Evolutionary conservation across 2,113 vertebrate species (phyloP), one percentile per base, ranked within the genome.

Genomic region (Noturus placidus): DNA sequence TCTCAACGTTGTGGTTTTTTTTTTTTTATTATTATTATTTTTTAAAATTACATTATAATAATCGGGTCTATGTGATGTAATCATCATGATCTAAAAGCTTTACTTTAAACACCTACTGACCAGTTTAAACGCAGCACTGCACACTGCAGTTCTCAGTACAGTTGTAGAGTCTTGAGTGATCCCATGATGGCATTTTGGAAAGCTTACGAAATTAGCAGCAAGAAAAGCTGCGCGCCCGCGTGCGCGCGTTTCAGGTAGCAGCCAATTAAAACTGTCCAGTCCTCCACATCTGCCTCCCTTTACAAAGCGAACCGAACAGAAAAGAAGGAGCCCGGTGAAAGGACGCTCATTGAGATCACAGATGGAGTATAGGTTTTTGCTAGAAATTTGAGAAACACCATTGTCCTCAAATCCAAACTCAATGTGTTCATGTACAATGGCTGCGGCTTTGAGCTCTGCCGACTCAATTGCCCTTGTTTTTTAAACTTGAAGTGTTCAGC

Each of bases 331-430:
- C 91, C 92, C 86, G 83, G 94, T 96, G 96, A 97, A 97, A 96
- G 95, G 94, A 94, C 94, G 93, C 96, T 97, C 96, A 97, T 96
- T 97, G 96, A 97, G 96, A 97, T 98, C 97, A 97, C 97, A 98
- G 97, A 98, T 98, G 97, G 97, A 97, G 96, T 96, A 96, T 96
- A 96, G 96, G 96, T 97, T 97, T 97, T 96, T 96, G 96, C 95
- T 92, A 94, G 97, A 97, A 97, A 97, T 97, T 97, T 97, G 97
- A 97, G 97, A 97, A 97, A 97, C 97, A 97, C 97, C 93, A 97
- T 98, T 98, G 97, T 98, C 95, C 96, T 96, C 93, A 95, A 97
- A 97, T 96, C 96, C 97, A 97, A 98, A 97, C 97, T 97, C 97
- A 97, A 96, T 96, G 97, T 96, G 96, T 97, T 96, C 92, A 92